A percentile compares a stretch with the other conserved stretches of the same genome.
phyloP scores from a whole-genome alignment of 2,797 vertebrate species.

The Tangara arthus region DNA sequence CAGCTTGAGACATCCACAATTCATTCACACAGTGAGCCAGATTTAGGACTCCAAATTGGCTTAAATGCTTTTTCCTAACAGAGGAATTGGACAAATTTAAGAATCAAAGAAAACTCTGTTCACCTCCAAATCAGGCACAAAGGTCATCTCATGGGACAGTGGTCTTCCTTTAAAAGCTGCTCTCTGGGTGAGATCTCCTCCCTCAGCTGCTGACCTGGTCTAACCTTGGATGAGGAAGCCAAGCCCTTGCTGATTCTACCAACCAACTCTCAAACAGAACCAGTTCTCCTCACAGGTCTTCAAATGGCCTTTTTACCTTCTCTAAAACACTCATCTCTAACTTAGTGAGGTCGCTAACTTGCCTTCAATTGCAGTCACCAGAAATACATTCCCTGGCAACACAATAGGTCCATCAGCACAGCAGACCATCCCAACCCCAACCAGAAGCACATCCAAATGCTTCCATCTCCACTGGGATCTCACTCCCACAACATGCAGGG shows the following conservation, averaged over 20 bases:
- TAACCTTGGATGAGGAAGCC: neutral
- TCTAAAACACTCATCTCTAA: neutral
- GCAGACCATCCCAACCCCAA: neutral
- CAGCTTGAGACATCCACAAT: neutral
- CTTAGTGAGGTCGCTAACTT: neutral
- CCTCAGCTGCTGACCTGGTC: neutral
- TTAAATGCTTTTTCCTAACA: neutral
- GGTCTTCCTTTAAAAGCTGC: neutral
- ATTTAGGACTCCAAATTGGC: neutral
- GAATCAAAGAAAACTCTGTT: neutral
- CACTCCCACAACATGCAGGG: neutral
- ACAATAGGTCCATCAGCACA: neutral
- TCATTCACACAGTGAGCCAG: neutral
- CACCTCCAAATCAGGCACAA: neutral
- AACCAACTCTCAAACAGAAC: neutral
- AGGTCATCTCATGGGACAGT: neutral
- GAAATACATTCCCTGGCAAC: neutral
- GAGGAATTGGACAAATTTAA: neutral
- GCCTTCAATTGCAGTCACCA: neutral
- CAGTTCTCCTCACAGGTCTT: neutral
- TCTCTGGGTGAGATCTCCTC: neutral
- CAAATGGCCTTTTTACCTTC: neutral
- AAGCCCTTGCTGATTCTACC: neutral
- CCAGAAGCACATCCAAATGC: neutral
- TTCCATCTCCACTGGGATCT: neutral